Base-by-base conservation (phyloP, 2,797 vertebrate species). In the Mergus octosetaceus region DNA sequence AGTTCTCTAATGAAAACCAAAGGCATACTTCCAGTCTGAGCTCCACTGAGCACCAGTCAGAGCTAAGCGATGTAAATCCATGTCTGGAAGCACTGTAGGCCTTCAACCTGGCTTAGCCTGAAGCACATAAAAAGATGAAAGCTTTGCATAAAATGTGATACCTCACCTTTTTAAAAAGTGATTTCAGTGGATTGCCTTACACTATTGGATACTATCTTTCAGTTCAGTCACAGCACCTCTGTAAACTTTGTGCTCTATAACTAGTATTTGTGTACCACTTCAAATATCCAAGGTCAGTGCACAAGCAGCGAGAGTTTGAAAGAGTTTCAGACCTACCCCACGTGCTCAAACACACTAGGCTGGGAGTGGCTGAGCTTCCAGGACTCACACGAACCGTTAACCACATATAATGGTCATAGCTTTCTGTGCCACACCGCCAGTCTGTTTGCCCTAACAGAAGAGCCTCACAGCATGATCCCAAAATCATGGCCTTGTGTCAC, bases 381-480 rank as follows among this genome's bases (percentile, higher is more conserved):
- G 45, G 28, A 45, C 30, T 61, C 3, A 6, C 36, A 10, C 47
- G 38, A 74, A 89, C 28, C 17, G 38, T 57, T 57, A 56, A 11
- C 12, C 51, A n/a, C 10, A 13, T 7, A 15, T 1, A 0, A 1
- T 3, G 7, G 3, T 8, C 41, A 27, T 30, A n/a, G 32, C 19
- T n/a, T 57, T n/a, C 56, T 57, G 19, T n/a, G 19, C 54, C 20
- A 30, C 32, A 8, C 28, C 8, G 3, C 32, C 54, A 56, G 54
- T 45, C 43, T 45, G 43, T 45, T 45, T 45, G 43, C 19, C 43
- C 65, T 49, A 36, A 62, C 13, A 21, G 36, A 54, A 0, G 1
- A 91, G 51, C 49, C 43, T n/a, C 4, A 3, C 28, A 58, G 30
- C 0, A 0, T 4, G 13, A 3, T 25, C n/a, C 51, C 8, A 5